phyloP scores from a whole-genome alignment of 2,888 invertebrate species.

The Harpalus rubripes region DNA sequence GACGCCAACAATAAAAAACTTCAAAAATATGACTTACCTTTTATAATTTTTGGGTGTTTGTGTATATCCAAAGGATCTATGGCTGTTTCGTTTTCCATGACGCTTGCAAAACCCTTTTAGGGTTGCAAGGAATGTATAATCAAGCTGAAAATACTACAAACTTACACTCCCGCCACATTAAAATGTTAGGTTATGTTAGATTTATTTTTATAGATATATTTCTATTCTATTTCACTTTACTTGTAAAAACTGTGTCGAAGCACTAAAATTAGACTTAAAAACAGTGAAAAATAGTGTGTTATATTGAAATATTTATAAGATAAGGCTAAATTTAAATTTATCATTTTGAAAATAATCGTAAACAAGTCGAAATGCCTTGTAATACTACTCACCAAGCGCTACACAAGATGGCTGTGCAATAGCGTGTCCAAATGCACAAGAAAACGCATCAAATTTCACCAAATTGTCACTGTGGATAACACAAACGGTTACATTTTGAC shows the following conservation, averaged over 20 bases:
- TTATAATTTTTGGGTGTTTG: constrained; percentile 82
- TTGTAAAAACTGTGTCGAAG: background rate
- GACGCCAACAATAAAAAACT: constrained; percentile 7
- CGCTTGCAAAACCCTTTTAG: constrained; percentile 34
- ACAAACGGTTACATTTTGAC: constrained; percentile 40
- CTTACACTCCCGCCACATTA: constrained; percentile 52
- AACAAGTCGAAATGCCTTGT: constrained; percentile 16
- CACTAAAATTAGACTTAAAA: background rate
- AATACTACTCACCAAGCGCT: constrained; percentile 55
- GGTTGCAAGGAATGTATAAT: constrained; percentile 34
- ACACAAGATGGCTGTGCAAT: constrained; percentile 66
- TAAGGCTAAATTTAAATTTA: constrained; percentile 12
- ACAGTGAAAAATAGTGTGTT: background rate
- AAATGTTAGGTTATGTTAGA: constrained; percentile 54
- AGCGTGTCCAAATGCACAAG: constrained; percentile 55
- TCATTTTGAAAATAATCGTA: constrained; percentile 28
- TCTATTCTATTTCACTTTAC: background rate
- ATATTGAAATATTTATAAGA: background rate
- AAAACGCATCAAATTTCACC: constrained; percentile 47
- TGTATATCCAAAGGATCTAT: constrained; percentile 82
- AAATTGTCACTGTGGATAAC: constrained; percentile 22
- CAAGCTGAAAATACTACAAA: constrained; percentile 38
- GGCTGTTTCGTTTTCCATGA: constrained; percentile 47
- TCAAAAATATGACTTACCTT: constrained; percentile 77
- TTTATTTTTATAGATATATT: constrained; percentile 24